These are phyloP conservation scores for Morinoia aosen DNA, from an alignment of 2,888 invertebrate genomes.

Conservation along the genomic window DNA sequence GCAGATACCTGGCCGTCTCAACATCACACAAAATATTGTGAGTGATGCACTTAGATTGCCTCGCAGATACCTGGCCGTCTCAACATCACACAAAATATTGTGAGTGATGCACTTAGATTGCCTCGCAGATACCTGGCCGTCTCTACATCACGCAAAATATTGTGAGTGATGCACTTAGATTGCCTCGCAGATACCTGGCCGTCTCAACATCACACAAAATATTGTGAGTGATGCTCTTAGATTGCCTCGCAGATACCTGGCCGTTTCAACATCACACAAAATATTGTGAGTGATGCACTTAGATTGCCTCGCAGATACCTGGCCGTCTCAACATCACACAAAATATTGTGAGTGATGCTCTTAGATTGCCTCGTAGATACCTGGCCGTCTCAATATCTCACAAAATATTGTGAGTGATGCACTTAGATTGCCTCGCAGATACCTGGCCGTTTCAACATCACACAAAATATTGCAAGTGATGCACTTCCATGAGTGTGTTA, in stretches of 20 bases:
- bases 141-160: slow-evolving; percentile 25
- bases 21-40: slow-evolving; percentile 23
- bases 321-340: slow-evolving; percentile 41
- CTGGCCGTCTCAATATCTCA: slow-evolving; percentile 40
- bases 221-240: too few relatives aligned
- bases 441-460: slow-evolving; percentile 42
- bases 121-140: slow-evolving; percentile 48
- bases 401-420: slow-evolving; percentile 2
- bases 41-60: too few relatives aligned
- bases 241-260: slow-evolving; percentile 53
- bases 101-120: too few relatives aligned
- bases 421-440: too few relatives aligned
- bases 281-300: slow-evolving; percentile 13
- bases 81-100: slow-evolving; percentile 26
- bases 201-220: slow-evolving; percentile 28
- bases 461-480: neutral
- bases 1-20: slow-evolving; percentile 43
- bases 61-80: slow-evolving; percentile 47
- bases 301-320: slow-evolving; percentile 52
- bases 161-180: too few relatives aligned
- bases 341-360: neutral
- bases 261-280: slow-evolving; percentile 27
- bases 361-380: slow-evolving; percentile 50
- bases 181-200: slow-evolving; percentile 50
- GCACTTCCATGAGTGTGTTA: neutral